phyloP scores from a whole-genome alignment of 2,888 invertebrate genomes.

The Cistogaster globosa region DNA sequence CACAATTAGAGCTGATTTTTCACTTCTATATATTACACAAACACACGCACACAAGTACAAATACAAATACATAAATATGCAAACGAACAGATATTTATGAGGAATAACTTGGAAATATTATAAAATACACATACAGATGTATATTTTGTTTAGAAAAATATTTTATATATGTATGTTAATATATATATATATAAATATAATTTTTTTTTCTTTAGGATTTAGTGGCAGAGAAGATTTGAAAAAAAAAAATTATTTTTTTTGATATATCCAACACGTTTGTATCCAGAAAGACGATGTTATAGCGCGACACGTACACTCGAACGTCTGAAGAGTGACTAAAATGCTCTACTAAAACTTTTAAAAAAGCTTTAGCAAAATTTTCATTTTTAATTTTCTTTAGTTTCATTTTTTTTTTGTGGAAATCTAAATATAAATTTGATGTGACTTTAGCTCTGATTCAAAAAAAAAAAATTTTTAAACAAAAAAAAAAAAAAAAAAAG shows the following conservation, averaged over 20 bases:
- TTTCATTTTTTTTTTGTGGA: conserved; percentile 59
- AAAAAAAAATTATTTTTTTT: conserved; percentile 49
- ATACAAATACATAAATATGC: conserved; percentile 41
- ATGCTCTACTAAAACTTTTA: conserved; percentile 64
- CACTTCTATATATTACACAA: conserved; percentile 29
- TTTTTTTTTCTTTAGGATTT: conserved; percentile 25
- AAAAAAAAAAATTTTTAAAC: conserved; percentile 52
- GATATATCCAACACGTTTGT: conserved; percentile 72
- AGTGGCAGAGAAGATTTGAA: conserved; percentile 22
- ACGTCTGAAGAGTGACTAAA: conserved; percentile 79
- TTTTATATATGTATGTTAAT: conserved; percentile 12
- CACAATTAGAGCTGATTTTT: conserved; percentile 14
- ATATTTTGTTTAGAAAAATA: conserved; percentile 41
- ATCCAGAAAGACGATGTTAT: conserved; percentile 70
- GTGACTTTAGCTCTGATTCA: conserved; percentile 64
- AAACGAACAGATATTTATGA: not conserved
- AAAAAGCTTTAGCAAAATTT: conserved; percentile 60
- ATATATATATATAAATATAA: not conserved
- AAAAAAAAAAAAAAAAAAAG: not conserved
- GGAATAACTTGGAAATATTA: conserved; percentile 21
- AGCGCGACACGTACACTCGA: conserved; percentile 80
- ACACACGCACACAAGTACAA: conserved; percentile 14
- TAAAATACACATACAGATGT: conserved; percentile 6
- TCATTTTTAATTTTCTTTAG: conserved; percentile 42
- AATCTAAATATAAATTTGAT: conserved; percentile 70